Conservation (phyloP, 2,797 vertebrate species). For the Lycodopsis pacificus region DNA sequence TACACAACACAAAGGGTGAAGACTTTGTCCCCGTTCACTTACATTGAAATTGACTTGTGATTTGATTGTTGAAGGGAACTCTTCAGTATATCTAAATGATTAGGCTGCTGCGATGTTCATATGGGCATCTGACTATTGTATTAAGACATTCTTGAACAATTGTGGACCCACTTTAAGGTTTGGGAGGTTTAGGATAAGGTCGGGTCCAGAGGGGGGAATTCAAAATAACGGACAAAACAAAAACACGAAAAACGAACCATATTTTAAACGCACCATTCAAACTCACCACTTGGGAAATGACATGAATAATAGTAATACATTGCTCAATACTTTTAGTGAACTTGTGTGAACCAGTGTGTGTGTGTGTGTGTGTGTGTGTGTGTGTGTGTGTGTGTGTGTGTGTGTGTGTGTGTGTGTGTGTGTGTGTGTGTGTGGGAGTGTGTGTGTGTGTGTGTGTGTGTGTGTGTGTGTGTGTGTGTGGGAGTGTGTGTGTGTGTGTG, state of each 20-base stretch:
- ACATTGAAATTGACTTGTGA: too few relatives aligned
- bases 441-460: neutral
- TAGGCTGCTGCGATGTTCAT: neutral
- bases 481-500: neutral
- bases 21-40: neutral
- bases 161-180: neutral
- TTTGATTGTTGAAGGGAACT: too few relatives aligned
- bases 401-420: neutral
- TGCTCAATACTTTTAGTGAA: neutral
- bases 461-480: neutral
- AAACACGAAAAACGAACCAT: neutral
- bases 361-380: neutral
- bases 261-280: neutral
- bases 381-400: neutral
- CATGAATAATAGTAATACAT: neutral
- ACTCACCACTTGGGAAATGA: neutral
- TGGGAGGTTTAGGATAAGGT: neutral
- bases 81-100: neutral
- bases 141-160: neutral
- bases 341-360: neutral
- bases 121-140: neutral
- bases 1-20: neutral
- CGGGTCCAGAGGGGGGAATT: neutral
- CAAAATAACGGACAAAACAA: neutral
- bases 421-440: neutral